phyloP scores from a whole-genome alignment of 2,797 vertebrate genomes.

The Falco columbarius region DNA sequence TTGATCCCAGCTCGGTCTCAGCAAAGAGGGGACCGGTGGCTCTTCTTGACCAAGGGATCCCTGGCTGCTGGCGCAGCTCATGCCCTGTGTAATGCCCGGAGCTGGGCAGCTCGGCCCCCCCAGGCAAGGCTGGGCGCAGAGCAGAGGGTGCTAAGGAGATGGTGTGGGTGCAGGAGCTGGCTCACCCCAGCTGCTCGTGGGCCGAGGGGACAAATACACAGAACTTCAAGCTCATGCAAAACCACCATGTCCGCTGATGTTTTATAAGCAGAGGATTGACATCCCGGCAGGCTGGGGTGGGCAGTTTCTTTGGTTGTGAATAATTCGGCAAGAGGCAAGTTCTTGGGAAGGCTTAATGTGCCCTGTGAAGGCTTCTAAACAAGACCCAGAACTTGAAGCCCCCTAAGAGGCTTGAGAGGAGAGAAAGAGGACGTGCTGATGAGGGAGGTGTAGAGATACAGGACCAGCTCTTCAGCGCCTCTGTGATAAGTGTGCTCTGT shows the following conservation, averaged over 20 bases:
- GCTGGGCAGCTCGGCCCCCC: rapidly evolving
- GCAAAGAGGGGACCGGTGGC: not conserved
- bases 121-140: not conserved
- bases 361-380: not conserved
- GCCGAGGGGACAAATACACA: not conserved
- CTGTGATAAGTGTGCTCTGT: not conserved
- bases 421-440: not conserved
- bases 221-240: not conserved
- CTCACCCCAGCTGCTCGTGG: not conserved
- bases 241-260: not conserved
- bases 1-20: not conserved
- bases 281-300: not conserved
- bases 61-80: not conserved
- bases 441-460: not conserved
- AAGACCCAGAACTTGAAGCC: not conserved
- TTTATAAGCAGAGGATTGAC: not conserved
- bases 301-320: not conserved
- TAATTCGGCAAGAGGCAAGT: not conserved
- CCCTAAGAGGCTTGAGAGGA: not conserved
- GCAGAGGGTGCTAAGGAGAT: not conserved
- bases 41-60: not conserved
- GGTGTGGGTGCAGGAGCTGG: rapidly evolving
- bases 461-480: not conserved
- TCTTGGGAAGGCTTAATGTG: not conserved
- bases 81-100: not conserved